A percentile compares a stretch with the other conserved stretches of the same genome.
Conservation (phyloP, 1,140 invertebrate species). For the Meloidogyne exigua region DNA sequence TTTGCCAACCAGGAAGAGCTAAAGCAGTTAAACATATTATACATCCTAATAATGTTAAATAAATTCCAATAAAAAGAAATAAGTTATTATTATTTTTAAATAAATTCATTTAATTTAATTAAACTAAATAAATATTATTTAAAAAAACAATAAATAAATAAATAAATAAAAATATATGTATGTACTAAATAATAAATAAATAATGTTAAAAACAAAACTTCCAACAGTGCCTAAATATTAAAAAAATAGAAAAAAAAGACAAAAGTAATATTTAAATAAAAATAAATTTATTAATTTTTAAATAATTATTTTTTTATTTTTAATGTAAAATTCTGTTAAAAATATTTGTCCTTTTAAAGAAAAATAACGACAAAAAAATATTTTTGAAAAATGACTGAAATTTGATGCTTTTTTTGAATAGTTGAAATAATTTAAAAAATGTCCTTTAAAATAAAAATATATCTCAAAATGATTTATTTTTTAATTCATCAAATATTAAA, state of each 20-base stretch:
- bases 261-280: no score
- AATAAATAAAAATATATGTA: no score
- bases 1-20: slow-evolving; percentile 48
- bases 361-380: background rate
- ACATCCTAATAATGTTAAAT: slow-evolving; percentile 48
- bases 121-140: no score
- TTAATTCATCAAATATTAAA: slow-evolving; percentile 5
- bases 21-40: slow-evolving; percentile 35
- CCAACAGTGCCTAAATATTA: no score
- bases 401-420: background rate
- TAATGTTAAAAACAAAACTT: no score
- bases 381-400: background rate
- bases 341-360: background rate
- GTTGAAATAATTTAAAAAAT: background rate
- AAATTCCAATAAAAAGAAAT: slow-evolving; percentile 37
- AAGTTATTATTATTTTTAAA: slow-evolving; percentile 16
- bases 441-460: background rate
- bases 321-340: no score
- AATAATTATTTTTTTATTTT: no score
- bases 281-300: no score
- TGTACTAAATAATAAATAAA: no score
- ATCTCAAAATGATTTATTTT: slow-evolving; percentile 3
- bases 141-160: no score
- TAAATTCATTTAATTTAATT: no score
- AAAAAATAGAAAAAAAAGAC: no score